These are phyloP conservation scores for Panthera uncia DNA, from an alignment of 2,113 vertebrate species.

Conservation along the genomic window DNA sequence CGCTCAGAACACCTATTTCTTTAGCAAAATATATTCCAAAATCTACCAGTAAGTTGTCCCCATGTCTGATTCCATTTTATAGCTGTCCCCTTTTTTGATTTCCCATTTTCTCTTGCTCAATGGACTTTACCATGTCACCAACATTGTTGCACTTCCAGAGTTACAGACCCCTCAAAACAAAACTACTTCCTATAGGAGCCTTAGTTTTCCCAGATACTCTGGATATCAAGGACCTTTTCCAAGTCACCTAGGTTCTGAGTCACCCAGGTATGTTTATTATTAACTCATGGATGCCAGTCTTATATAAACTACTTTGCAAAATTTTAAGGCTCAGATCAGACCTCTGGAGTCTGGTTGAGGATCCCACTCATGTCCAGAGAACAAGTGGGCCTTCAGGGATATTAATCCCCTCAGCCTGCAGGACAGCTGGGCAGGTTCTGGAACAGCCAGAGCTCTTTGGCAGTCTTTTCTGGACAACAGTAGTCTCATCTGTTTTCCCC, in stretches of 20 bases:
- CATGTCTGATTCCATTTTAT: background rate
- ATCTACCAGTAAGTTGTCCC: background rate
- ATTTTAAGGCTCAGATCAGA: background rate
- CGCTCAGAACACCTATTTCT: background rate
- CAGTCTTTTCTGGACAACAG: background rate
- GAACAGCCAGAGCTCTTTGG: background rate
- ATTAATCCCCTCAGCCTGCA: background rate
- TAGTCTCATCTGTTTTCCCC: background rate
- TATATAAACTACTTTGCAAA: background rate
- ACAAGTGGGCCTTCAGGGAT: background rate
- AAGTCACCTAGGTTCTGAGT: background rate
- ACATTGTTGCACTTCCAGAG: background rate
- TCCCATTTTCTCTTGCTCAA: background rate
- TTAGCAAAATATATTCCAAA: conserved; percentile 16
- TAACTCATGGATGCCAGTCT: background rate
- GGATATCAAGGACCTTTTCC: background rate
- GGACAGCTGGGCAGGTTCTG: background rate
- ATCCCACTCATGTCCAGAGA: background rate
- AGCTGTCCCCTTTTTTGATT: background rate
- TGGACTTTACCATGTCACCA: background rate
- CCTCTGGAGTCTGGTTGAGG: background rate
- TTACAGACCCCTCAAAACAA: background rate
- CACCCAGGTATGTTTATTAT: background rate
- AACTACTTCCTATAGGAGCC: background rate
- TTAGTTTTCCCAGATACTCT: background rate